Base-by-base conservation (phyloP, 2,113 vertebrate species). In the Bujurquina vittata region DNA sequence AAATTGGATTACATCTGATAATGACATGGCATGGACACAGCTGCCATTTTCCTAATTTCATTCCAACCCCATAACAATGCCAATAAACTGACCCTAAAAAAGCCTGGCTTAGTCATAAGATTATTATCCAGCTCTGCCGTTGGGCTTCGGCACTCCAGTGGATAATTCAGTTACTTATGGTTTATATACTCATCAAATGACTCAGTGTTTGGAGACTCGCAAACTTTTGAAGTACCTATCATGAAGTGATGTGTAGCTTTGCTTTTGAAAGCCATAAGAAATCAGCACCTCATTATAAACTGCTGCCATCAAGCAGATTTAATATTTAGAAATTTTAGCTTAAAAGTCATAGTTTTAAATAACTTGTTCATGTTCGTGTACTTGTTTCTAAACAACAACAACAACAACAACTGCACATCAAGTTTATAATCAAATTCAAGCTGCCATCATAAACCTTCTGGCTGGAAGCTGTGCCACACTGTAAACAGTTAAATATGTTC, bases 11-110 rank as follows among this genome's bases (percentile, higher is more conserved):
- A 95, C 81, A 90, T 90, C 88, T 90, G 81, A 90, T 92, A 93
- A 95, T 92, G 85, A 94, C 91, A 93, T 86, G 86, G 77, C 90
- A 93, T 89, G 84, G 85, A 91, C 91, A 93, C 93, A 94, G 94
- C 94, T 93, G 93, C 89, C 92, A 87, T 93, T 93, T 91, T 88
- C 91, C 90, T 94, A 94, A 96, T 95, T 94, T 89, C 86, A 94
- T 96, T 93, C 77, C 76, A 77, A 74, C 91, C 87, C 86, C 87
- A 83, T 91, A 93, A 95, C 89, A 93, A 91, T 93, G 89, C 80
- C 88, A 91, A 92, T 92, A 89, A 93, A 94, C 86, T 88, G 61
- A 77, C 83, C 79, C 87, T 92, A 93, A 93, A 94, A 94, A 93
- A 88, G 82, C 80, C 87, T 60, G 83, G 87, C 89, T 91, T 93